A percentile compares a stretch with the other conserved stretches of the same genome.
Evolutionary conservation across 2,888 invertebrate species (phyloP).

Genomic region (Willowsia nigromaculata): DNA sequence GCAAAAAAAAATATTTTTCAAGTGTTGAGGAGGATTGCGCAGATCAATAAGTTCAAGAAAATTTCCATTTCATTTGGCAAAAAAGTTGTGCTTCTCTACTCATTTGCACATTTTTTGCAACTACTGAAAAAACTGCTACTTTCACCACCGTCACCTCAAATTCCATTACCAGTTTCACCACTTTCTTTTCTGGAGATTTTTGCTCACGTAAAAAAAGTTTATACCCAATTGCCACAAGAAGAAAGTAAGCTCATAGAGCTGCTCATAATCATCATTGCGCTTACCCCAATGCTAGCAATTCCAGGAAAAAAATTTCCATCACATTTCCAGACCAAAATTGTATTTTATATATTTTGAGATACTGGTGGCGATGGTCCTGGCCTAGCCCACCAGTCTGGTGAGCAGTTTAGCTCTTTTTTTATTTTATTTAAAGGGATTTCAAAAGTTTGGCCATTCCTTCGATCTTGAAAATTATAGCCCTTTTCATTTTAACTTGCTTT

Average conservation of each 20-base stretch:
- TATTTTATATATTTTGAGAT: conserved; percentile 14
- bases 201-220: neutral
- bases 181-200: neutral
- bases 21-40: too few relatives aligned
- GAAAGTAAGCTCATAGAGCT: neutral
- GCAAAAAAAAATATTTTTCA: too few relatives aligned
- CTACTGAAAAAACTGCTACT: too few relatives aligned
- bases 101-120: too few relatives aligned
- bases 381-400: neutral
- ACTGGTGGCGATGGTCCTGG: neutral
- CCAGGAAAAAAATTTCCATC: conserved; percentile 66
- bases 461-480: conserved; percentile 61
- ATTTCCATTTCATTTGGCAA: neutral
- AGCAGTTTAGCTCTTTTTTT: neutral
- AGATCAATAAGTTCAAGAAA: too few relatives aligned
- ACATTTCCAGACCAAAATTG: conserved; percentile 56
- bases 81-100: neutral
- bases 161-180: neutral
- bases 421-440: conserved; percentile 45
- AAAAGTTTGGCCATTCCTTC: conserved; percentile 64
- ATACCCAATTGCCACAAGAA: neutral
- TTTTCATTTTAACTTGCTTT: conserved; percentile 24
- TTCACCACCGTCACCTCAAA: neutral
- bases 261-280: neutral
- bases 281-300: too few relatives aligned